These are phyloP conservation scores for Psilopsiagon aurifrons DNA, from an alignment of 2,113 vertebrate genomes.

Conservation along the genomic window DNA sequence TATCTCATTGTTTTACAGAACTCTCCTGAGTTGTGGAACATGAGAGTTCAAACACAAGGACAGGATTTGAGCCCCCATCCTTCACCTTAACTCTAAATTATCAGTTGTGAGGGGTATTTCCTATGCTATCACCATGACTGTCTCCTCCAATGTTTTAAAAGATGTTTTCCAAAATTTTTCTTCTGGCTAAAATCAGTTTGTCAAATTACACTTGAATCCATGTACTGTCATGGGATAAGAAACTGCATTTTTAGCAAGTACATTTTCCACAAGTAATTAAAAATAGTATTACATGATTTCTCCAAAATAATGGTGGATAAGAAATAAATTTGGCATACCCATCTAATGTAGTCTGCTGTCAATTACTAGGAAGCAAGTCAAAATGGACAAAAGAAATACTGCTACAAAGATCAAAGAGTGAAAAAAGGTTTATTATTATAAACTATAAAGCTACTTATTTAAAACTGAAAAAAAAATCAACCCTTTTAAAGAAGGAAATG, in stretches of 20 bases:
- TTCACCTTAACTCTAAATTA: neutral
- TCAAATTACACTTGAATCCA: neutral
- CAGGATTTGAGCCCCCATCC: neutral
- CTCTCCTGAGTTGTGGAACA: neutral
- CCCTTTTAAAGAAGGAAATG: neutral
- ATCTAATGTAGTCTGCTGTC: neutral
- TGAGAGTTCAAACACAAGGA: neutral
- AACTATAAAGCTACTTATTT: neutral
- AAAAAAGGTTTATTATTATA: neutral
- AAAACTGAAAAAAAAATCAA: neutral
- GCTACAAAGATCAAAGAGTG: neutral
- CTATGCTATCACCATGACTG: neutral
- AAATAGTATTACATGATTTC: neutral
- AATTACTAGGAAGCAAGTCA: neutral
- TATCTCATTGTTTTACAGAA: neutral
- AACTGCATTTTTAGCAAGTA: neutral
- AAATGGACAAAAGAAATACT: neutral
- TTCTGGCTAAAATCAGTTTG: neutral
- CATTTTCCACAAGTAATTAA: neutral
- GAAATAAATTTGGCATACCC: neutral
- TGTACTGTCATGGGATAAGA: neutral
- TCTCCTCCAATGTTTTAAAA: neutral
- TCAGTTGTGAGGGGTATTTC: fast-evolving
- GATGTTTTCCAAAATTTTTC: neutral
- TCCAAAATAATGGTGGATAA: neutral